Evolutionary conservation across 2,888 invertebrate genomes (phyloP).

Genomic region (Archips xylosteana): DNA sequence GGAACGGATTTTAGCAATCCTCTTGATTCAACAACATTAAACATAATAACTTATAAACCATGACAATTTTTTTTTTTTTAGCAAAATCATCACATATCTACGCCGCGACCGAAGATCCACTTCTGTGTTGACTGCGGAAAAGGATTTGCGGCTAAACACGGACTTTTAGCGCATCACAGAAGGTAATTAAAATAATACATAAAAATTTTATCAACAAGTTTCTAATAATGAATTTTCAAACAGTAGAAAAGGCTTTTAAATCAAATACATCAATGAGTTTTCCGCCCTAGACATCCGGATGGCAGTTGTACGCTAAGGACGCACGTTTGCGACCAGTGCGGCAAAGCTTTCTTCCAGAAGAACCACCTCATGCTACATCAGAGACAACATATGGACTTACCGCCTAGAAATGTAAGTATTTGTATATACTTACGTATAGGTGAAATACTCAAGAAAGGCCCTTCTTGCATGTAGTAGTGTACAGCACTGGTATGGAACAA

Average conservation of each 20-base stretch:
- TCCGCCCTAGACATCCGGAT: constrained; percentile 87
- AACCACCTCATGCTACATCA: constrained; percentile 93
- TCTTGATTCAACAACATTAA: too few relatives aligned
- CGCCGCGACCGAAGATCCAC: constrained; percentile 89
- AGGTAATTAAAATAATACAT: constrained; percentile 62
- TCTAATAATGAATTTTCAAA: too few relatives aligned
- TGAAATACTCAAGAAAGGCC: too few relatives aligned
- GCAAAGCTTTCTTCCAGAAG: constrained; percentile 94
- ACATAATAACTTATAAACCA: neutral
- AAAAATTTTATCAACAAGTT: too few relatives aligned
- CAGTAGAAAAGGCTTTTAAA: too few relatives aligned
- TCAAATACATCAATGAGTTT: too few relatives aligned
- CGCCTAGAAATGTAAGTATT: constrained; percentile 76
- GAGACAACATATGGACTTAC: constrained; percentile 91
- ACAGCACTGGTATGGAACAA: too few relatives aligned
- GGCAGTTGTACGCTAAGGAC: constrained; percentile 92
- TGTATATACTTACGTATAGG: too few relatives aligned
- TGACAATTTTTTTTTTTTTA: constrained; percentile 40
- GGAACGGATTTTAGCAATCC: too few relatives aligned
- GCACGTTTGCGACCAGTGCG: constrained; percentile 92
- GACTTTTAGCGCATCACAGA: constrained; percentile 91
- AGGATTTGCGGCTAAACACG: constrained; percentile 93
- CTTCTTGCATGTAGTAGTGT: too few relatives aligned
- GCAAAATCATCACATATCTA: constrained; percentile 73
- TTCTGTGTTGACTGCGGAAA: constrained; percentile 93